phyloP scores from a whole-genome alignment of 2,113 vertebrate species.

The Proterorhinus semilunaris region DNA sequence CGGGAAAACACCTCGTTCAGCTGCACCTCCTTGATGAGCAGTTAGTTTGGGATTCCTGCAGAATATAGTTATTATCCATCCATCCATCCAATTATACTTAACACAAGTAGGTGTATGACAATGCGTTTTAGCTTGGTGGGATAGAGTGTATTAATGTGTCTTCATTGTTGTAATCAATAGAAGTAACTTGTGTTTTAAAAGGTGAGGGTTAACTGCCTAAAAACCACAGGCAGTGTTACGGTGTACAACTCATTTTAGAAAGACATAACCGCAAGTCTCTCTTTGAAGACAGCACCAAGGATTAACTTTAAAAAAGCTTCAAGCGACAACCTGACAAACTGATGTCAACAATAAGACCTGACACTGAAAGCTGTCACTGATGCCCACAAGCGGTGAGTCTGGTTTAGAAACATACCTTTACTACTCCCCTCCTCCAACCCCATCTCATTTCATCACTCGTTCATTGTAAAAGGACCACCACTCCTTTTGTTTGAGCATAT shows the following conservation, averaged over 20 bases:
- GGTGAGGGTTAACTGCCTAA: not conserved
- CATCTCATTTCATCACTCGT: conserved; percentile 40
- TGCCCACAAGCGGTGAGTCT: not conserved
- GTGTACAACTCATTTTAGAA: conserved; percentile 12
- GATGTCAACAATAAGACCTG: not conserved
- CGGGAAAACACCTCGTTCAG: conserved; percentile 16
- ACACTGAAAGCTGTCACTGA: conserved; percentile 1
- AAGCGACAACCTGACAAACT: conserved; percentile 6
- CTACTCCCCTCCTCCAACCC: conserved; percentile 12
- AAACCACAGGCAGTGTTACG: conserved; percentile 16
- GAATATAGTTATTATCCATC: conserved; percentile 13
- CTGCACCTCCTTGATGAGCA: conserved; percentile 10
- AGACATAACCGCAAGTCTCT: conserved; percentile 2
- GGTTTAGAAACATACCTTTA: not conserved
- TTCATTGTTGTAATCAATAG: not conserved
- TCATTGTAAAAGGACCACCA: conserved; percentile 43
- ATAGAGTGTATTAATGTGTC: not conserved
- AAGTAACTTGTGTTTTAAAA: not conserved
- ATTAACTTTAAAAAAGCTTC: not conserved
- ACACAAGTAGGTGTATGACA: not conserved
- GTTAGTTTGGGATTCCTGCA: conserved; percentile 2
- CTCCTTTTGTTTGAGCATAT: conserved; percentile 33
- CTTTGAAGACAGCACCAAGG: conserved; percentile 17
- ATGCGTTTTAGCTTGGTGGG: not conserved
- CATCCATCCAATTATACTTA: conserved; percentile 7